phyloP scores from a whole-genome alignment of 2,797 vertebrate species.

The Psittacula derbiana region DNA sequence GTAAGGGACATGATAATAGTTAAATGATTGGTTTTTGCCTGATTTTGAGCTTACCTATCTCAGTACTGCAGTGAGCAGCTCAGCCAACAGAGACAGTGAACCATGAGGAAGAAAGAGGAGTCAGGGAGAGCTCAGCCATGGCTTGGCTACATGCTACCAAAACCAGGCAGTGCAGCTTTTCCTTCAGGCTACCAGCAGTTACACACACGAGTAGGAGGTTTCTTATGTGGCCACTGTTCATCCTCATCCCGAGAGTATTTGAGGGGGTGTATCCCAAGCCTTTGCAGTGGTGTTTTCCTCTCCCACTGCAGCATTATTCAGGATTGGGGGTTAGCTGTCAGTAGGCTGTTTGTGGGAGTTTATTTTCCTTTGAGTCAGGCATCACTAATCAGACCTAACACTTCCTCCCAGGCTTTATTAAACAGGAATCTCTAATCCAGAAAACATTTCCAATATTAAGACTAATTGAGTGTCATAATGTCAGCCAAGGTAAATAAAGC shows the following conservation, averaged over 20 bases:
- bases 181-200: background rate
- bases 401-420: conserved; percentile 23
- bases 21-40: background rate
- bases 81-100: background rate
- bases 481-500: conserved; percentile 42
- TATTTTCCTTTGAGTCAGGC: conserved; percentile 10
- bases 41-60: background rate
- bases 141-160: background rate
- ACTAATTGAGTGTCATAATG: conserved; percentile 46
- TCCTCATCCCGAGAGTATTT: background rate
- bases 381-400: background rate
- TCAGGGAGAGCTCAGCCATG: background rate
- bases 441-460: conserved; percentile 54
- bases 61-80: background rate
- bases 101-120: background rate
- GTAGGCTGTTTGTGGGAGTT: background rate
- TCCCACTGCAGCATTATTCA: background rate
- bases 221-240: rapidly evolving
- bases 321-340: background rate
- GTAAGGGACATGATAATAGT: background rate
- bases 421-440: conserved; percentile 44
- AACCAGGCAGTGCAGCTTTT: background rate
- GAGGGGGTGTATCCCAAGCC: background rate
- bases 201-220: background rate
- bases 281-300: background rate